phyloP scores from a whole-genome alignment of 2,888 invertebrate genomes.

The Kuschelorhynchus macadamiae region DNA sequence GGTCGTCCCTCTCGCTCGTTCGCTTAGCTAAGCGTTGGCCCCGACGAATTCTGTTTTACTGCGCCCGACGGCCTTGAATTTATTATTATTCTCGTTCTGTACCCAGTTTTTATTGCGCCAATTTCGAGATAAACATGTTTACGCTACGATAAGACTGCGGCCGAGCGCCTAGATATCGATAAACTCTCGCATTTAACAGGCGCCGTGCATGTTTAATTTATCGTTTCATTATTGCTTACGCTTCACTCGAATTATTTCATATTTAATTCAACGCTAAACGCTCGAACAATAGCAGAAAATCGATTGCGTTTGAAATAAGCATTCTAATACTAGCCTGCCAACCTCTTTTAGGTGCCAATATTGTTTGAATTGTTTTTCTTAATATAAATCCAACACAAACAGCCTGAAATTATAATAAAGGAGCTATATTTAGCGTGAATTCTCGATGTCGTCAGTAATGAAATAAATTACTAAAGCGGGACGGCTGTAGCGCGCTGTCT shows the following conservation, averaged over 20 bases:
- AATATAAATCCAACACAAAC: background rate
- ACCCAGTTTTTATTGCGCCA: constrained; percentile 23
- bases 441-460: constrained; percentile 2
- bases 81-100: constrained; percentile 19
- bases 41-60: constrained; percentile 19
- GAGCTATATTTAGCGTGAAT: constrained; percentile 15
- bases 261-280: no score
- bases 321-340: no score
- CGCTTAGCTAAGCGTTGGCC: constrained; percentile 19
- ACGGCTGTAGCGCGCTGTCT: constrained; percentile 10
- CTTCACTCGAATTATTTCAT: background rate
- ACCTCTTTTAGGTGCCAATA: no score
- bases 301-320: no score
- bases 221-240: constrained; percentile 2
- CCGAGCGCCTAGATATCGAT: constrained; percentile 16
- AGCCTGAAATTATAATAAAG: constrained; percentile 12
- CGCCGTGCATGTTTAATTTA: background rate
- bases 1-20: constrained; percentile 18
- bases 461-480: constrained; percentile 25
- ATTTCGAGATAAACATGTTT: constrained; percentile 27
- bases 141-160: constrained; percentile 16
- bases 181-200: constrained; percentile 15
- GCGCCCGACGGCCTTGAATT: constrained; percentile 27
- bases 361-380: no score
- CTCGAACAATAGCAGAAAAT: no score